Conservation (phyloP, 2,113 vertebrate species). For the Entelurus aequoreus region DNA sequence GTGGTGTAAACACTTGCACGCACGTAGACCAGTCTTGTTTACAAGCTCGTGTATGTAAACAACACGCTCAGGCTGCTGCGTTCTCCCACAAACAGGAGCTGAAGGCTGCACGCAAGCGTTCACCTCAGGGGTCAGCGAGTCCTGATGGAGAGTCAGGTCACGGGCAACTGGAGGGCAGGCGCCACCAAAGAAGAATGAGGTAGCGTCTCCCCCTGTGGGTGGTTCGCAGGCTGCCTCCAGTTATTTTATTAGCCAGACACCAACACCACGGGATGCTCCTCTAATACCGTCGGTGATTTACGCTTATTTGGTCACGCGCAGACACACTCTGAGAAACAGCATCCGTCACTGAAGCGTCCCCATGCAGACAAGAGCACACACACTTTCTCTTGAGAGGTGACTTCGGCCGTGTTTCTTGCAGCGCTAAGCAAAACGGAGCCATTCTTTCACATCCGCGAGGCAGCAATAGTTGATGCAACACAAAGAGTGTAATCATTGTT, state of each 20-base stretch:
- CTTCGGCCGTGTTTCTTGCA: conserved; percentile 22
- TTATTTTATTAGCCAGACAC: conserved; percentile 54
- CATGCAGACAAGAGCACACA: background rate
- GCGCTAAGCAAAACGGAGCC: conserved; percentile 23
- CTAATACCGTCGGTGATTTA: conserved; percentile 46
- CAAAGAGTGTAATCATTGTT: conserved; percentile 21
- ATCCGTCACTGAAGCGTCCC: background rate
- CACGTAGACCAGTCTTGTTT: background rate
- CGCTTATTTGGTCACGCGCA: conserved; percentile 10
- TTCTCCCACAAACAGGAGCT: conserved; percentile 8
- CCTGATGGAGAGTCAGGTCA: conserved; percentile 39
- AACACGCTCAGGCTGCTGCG: background rate
- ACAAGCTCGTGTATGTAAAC: background rate
- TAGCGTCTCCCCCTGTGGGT: conserved; percentile 29
- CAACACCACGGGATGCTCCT: conserved; percentile 35
- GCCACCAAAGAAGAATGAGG: conserved; percentile 38
- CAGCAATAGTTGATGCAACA: conserved; percentile 20
- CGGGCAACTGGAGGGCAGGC: conserved; percentile 16
- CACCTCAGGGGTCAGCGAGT: conserved; percentile 33
- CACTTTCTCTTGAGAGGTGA: conserved; percentile 17
- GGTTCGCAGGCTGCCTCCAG: conserved; percentile 33
- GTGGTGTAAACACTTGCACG: background rate
- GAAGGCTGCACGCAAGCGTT: conserved; percentile 8
- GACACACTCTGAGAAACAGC: background rate
- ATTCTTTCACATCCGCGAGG: conserved; percentile 39